phyloP scores from a whole-genome alignment of 2,888 invertebrate species.

The Nysson spinosus region DNA sequence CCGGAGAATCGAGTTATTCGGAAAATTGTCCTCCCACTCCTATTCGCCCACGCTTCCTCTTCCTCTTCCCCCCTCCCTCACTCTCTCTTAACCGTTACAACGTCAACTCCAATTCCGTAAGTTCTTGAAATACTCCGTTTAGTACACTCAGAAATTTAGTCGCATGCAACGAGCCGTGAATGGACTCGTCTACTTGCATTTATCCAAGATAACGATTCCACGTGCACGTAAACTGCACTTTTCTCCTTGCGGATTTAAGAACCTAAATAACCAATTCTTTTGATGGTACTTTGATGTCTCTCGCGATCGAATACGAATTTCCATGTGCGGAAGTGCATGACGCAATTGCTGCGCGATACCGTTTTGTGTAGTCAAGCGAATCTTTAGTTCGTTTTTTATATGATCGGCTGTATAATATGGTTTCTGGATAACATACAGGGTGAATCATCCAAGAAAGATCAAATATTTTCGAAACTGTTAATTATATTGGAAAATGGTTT shows the following conservation, averaged over 20 bases:
- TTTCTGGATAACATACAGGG: too few species aligned
- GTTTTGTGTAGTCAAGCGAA: too few species aligned
- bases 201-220: conserved; percentile 2
- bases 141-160: neutral
- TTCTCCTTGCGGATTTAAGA: neutral
- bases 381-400: too few species aligned
- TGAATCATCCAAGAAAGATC: too few species aligned
- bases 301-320: neutral
- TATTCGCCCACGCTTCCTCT: neutral
- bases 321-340: too few species aligned
- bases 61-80: neutral
- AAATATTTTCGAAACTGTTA: too few species aligned
- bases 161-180: neutral
- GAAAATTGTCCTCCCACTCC: conserved; percentile 41
- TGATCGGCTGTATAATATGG: too few species aligned
- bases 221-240: neutral
- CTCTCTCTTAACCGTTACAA: neutral
- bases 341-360: too few species aligned
- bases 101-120: neutral
- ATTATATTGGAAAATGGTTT: too few species aligned
- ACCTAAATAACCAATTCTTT: neutral
- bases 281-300: neutral
- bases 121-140: neutral
- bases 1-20: conserved; percentile 49
- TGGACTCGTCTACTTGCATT: conserved; percentile 1